Base-by-base conservation (phyloP, 92 coral and sea anemone genomes). In the Parazoanthus darwini region DNA sequence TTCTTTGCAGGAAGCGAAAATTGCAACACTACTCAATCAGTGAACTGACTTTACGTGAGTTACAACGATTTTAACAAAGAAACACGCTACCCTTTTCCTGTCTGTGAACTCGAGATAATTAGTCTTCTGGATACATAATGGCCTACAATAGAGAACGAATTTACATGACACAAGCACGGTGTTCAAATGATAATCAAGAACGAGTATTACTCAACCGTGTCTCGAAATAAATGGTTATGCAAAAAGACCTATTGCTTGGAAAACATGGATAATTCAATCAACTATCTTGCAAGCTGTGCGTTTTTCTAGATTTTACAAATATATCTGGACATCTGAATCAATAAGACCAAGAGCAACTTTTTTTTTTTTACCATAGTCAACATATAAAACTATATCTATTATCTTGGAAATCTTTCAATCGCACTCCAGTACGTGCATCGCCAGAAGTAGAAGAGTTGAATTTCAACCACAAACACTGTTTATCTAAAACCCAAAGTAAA, bases 11-110 rank as follows among this genome's bases (percentile, higher is more conserved):
- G 67, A 51, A 46, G 67, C 23, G 23, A 54, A 39, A 79, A 79
- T 48, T 48, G 67, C 83, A 79, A 51, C 42, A 51, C 23, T 26
- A 76, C 5, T 76, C 25, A 20, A 3, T 39, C 25, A 44, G 11
- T 11, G 7, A 73, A 73, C 22, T 0, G 43, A 73, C 29, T 73
- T 33, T 36, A 26, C 16, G 77, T 33, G 13, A 50, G 66, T 76
- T 37, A 26, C 65, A 79, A 79, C 67, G 22, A 29, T n/a, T 79
- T 25, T 35, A 79, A 79, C 82, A 79, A 79, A 50, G 82, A 79
- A 79, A 79, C 82, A 79, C 82, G 82, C 82, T 51, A 79, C 67
- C 74, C 3, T 82, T 82, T 71, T 82, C 54, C 76, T 82, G 86
- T 65, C 74, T 16, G 29, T 66, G 75, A 42, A 37, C 36, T 70